Evolutionary conservation across 2,113 vertebrate species (phyloP).

Genomic region (Trinectes maculatus): DNA sequence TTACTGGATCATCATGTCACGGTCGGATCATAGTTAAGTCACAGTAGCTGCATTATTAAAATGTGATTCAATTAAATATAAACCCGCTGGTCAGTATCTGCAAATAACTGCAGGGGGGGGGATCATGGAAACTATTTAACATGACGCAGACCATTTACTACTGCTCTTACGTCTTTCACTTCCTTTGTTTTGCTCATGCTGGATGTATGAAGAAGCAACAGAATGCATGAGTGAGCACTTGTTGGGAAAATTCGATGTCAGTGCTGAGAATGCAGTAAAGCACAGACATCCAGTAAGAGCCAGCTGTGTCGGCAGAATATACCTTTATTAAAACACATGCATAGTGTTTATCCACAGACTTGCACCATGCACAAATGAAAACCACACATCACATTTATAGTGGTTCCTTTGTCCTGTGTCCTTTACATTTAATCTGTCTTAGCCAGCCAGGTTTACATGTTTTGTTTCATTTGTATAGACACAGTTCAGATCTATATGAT

Average conservation of each 20-base stretch:
- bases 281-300: neutral
- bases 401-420: too few relatives aligned
- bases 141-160: neutral
- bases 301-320: neutral
- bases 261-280: neutral
- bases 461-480: too few relatives aligned
- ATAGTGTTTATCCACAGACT: too few relatives aligned
- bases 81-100: neutral
- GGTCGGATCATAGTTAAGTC: neutral
- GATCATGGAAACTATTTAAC: neutral
- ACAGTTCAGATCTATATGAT: too few relatives aligned
- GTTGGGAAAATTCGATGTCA: neutral
- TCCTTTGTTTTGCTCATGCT: too few relatives aligned
- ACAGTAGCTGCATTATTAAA: neutral
- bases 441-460: too few relatives aligned
- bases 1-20: neutral
- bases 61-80: conserved; percentile 4
- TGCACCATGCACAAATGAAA: too few relatives aligned
- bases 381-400: too few relatives aligned
- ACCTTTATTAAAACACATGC: conserved; percentile 2
- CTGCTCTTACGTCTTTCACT: neutral
- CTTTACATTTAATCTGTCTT: too few relatives aligned
- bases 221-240: neutral
- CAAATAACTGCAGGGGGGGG: too few relatives aligned
- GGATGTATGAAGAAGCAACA: neutral